These are phyloP conservation scores for Machaerirhynchus nigripectus DNA, from an alignment of 2,113 vertebrate genomes.

Conservation along the genomic window DNA sequence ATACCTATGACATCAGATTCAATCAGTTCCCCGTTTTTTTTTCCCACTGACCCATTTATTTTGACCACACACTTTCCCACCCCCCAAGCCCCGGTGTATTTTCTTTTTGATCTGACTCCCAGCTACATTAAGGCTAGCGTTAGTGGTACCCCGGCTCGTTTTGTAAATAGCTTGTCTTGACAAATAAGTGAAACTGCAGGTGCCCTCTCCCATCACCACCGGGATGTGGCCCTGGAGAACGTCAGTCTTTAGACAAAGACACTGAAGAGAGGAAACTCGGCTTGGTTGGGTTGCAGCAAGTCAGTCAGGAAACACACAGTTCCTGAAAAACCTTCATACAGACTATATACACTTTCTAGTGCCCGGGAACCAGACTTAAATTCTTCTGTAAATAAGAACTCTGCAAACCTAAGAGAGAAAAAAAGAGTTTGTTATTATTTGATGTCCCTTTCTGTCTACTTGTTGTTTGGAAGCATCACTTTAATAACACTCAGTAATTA, in stretches of 20 bases:
- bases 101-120: background rate
- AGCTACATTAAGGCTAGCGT: conserved; percentile 67
- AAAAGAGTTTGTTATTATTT: background rate
- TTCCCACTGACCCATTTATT: background rate
- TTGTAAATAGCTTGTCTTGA: conserved; percentile 51
- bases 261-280: conserved; percentile 89
- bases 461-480: background rate
- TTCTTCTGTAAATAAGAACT: conserved; percentile 89
- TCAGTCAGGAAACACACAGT: conserved; percentile 89
- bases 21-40: background rate
- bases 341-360: conserved; percentile 82
- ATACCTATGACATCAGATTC: background rate
- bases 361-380: conserved; percentile 83
- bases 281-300: conserved; percentile 85
- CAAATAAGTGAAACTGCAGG: conserved; percentile 29
- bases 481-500: background rate
- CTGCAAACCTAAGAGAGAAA: conserved; percentile 80
- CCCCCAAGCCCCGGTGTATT: conserved; percentile 19
- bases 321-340: conserved; percentile 88
- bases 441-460: background rate
- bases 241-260: conserved; percentile 80
- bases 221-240: background rate
- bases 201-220: background rate
- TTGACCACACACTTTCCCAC: background rate
- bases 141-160: conserved; percentile 54